Evolutionary conservation across 2,113 vertebrate genomes (phyloP), one percentile per base, ranked within the genome.

Genomic region (Heteronetta atricapilla): DNA sequence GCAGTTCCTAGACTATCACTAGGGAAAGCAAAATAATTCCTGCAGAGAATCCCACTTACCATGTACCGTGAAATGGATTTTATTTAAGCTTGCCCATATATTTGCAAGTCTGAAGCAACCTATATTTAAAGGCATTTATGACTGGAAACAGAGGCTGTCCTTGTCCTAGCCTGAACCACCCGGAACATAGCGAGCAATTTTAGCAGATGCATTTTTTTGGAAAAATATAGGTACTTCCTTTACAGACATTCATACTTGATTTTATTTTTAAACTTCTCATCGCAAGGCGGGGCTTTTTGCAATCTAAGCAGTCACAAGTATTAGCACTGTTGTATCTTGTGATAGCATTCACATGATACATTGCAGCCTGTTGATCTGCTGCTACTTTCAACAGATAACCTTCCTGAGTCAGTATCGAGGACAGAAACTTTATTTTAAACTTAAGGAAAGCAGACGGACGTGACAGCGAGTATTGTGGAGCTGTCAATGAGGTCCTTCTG

Each of bases 171-270:
- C 68, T 81, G 80, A 95, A 81, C 88, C 4, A 1, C 72, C 48
- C 68, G 34, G 68, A 83, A 52, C 76, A 88, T 64, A 95, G 87
- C 91, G 44, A 80, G 38, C 68, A 66, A 7, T 52, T 95, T 68
- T 33, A 90, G 60, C 89, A 88, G 76, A 82, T 83, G 72, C 1
- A 25, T 3, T 79, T 86, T 88, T 85, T 48, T 40, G 4, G 25
- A 64, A 78, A 62, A 79, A 29, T 8, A 23, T 15, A n/a, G 36
- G 42, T 60, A 22, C 79, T 95, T 95, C 76, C 89, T 90, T 42
- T 81, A 52, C 68, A 88, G 75, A 42, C 91, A 83, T 69, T 56
- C 64, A 15, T 63, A 17, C 56, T 83, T 58, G 44, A 53, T n/a
- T 64, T 82, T 42, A 55, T 83, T 94, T 93, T 76, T 75, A 34